Base-by-base conservation (phyloP, 2,113 vertebrate genomes). In the Peromyscus leucopus region DNA sequence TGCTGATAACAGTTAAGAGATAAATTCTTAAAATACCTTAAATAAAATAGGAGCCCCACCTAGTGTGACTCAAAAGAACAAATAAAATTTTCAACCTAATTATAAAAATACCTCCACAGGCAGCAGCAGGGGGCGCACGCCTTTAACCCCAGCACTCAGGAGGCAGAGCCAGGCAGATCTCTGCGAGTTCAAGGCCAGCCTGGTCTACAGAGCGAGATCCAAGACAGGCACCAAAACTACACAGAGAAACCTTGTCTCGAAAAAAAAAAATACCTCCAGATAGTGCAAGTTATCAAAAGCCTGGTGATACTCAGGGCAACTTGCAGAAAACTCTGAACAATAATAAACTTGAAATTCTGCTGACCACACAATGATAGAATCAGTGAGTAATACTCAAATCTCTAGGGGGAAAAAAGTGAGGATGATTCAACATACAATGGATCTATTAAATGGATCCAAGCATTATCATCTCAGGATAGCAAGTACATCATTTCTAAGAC, bases 351-450 rank as follows among this genome's bases (percentile, higher is more conserved):
- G 67, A 93, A 96, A 95, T 90, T 48, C 94, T 96, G 94, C 82
- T 94, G 89, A 97, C 91, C 46, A 91, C 86, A 90, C 57, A 95
- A 72, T 97, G 89, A 96, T 0, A 97, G 90, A 95, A 97, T 86
- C 94, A 93, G 61, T 89, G 82, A 96, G 79, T 65, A 89, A 89
- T 67, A 89, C 69, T 7, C 92, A 95, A 96, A 96, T 90, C 93
- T 55, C 92, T 39, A 86, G 91, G 67, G 33, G 90, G 90, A 95
- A 67, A 28, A 82, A n/a, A 21, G 51, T 89, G 78, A 90, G 85
- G 83, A 93, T 95, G 83, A 89, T 69, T 19, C 67, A 94, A 92
- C 93, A 98, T 65, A 98, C 97, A 98, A 98, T 98, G 97, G 97
- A 59, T 7, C 95, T 97, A 97, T 97, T 96, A 97, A 97, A 69